Percentiles rank a stretch among this genome's conserved stretches.
These are phyloP conservation scores for rat (Rattus norvegicus) DNA, from an alignment of 2,113 vertebrate species.

Conservation along the genomic window GRCr8 NC_086027.1:18953001-18953500, in stretches of 20 bases:
- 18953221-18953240: conserved; percentile 46
- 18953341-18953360: background rate
- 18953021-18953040: background rate
- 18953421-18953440: background rate
- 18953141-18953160: conserved; percentile 74
- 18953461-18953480: background rate
- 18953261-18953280: conserved; percentile 11
- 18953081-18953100: conserved; percentile 44
- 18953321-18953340: background rate
- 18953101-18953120: conserved; percentile 68
- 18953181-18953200: conserved; percentile 72
- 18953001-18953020: background rate
- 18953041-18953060: too few relatives aligned
- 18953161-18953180: conserved; percentile 79
- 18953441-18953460: background rate
- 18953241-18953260: conserved; percentile 67
- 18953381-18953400: too few relatives aligned
- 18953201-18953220: conserved; percentile 56
- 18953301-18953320: conserved; percentile 40
- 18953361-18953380: background rate
- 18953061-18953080: background rate
- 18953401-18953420: background rate
- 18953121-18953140: conserved; percentile 79
- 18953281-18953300: conserved; percentile 71
- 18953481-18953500: background rate